phyloP scores from a whole-genome alignment of 92 coral and sea anemone species.

The Chrysogorgia sp. region DNA sequence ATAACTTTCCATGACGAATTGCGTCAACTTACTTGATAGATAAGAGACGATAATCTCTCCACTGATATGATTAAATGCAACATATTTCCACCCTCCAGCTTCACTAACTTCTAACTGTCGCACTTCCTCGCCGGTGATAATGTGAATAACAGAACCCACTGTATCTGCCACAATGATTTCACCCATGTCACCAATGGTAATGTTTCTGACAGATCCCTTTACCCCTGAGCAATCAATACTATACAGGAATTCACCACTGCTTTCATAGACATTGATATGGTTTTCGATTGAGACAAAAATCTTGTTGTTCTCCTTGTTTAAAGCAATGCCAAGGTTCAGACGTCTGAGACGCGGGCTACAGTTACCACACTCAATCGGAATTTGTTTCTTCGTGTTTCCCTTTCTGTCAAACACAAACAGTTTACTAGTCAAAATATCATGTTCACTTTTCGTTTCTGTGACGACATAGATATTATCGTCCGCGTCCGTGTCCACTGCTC shows the following conservation, averaged over 20 bases:
- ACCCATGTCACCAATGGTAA: neutral
- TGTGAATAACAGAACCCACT: neutral
- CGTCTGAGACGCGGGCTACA: too few species aligned
- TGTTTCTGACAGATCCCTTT: neutral
- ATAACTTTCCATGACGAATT: conserved; percentile 5
- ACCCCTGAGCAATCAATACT: neutral
- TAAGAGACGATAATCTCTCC: conserved; percentile 18
- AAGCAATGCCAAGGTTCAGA: too few species aligned
- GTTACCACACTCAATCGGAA: conserved; percentile 32
- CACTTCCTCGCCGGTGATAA: neutral
- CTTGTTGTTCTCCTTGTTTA: too few species aligned
- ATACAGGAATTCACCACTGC: neutral
- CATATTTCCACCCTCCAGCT: conserved; percentile 23
- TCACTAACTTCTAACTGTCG: neutral
- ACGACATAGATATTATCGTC: conserved; percentile 41
- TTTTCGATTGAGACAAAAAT: neutral
- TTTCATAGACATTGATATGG: neutral
- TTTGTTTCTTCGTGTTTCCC: conserved; percentile 22
- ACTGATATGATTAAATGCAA: conserved; percentile 18
- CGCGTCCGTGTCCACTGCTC: conserved; percentile 38
- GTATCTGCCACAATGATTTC: neutral
- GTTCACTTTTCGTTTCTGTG: conserved; percentile 19
- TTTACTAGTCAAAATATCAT: neutral
- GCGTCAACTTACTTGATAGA: conserved; percentile 10
- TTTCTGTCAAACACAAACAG: conserved; percentile 49